Conservation (phyloP, 1,140 invertebrate genomes). For the Matsumurasca onukii region DNA sequence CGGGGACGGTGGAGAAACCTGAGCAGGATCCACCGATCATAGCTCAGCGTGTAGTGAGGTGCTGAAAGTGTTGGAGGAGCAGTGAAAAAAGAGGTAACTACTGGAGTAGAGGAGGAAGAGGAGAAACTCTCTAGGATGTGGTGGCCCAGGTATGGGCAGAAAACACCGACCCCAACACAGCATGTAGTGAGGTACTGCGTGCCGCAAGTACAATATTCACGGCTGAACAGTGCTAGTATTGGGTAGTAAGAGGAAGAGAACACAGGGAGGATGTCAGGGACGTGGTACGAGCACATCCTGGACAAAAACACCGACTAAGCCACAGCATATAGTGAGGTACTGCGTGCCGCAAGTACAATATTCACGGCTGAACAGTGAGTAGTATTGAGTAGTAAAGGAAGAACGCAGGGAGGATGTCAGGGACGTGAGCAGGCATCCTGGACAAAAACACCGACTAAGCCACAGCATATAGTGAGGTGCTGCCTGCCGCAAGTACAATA, state of each 20-base stretch:
- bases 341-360: constrained; percentile 60
- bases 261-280: constrained; percentile 61
- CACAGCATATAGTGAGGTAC: constrained; percentile 62
- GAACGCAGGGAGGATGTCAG: constrained; percentile 58
- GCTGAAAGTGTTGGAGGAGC: no score
- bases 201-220: no score
- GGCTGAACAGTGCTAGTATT: no score
- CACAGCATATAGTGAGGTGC: constrained; percentile 62
- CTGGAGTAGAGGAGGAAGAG: no score
- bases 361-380: neutral
- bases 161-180: no score
- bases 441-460: constrained; percentile 56
- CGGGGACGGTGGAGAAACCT: no score
- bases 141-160: no score
- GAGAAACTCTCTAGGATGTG: no score
- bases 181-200: no score
- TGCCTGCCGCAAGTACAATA: constrained; percentile 60
- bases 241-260: constrained; percentile 49
- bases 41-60: neutral
- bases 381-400: constrained; percentile 46
- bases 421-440: constrained; percentile 69
- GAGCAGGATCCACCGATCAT: neutral
- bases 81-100: no score
- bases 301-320: constrained; percentile 56
- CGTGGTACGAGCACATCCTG: constrained; percentile 71